Conservation (phyloP, 2,888 invertebrate genomes). For the Acronicta psi region DNA sequence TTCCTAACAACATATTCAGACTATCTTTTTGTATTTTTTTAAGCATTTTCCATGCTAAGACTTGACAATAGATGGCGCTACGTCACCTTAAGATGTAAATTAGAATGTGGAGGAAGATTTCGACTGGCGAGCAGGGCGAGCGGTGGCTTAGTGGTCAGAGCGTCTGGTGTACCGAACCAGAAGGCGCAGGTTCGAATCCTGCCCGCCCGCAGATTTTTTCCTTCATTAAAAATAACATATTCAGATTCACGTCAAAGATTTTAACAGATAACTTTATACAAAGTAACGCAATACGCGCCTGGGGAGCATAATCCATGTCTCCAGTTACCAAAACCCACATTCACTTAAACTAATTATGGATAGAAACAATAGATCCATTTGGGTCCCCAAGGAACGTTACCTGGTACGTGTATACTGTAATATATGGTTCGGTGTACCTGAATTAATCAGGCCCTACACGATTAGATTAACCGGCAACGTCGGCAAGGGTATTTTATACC, state of each 20-base stretch:
- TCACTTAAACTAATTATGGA: constrained; percentile 24
- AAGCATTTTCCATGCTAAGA: too few relatives aligned
- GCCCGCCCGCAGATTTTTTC: too few relatives aligned
- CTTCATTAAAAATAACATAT: too few relatives aligned
- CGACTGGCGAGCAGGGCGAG: too few relatives aligned
- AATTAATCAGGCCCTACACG: constrained; percentile 53
- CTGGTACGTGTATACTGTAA: constrained; percentile 31
- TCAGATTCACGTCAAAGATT: not conserved
- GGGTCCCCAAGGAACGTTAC: constrained; percentile 33
- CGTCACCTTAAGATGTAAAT: too few relatives aligned
- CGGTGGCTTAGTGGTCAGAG: too few relatives aligned
- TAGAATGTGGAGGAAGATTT: too few relatives aligned
- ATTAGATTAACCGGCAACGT: constrained; percentile 46
- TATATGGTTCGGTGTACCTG: constrained; percentile 42
- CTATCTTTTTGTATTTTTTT: too few relatives aligned
- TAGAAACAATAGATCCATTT: constrained; percentile 47
- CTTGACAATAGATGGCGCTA: too few relatives aligned
- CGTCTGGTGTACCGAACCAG: too few relatives aligned
- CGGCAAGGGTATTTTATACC: constrained; percentile 32
- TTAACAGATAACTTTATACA: not conserved
- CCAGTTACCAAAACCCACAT: constrained; percentile 29
- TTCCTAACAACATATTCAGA: too few relatives aligned
- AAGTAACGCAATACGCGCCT: not conserved
- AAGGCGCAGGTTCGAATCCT: too few relatives aligned
- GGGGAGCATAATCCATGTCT: constrained; percentile 32